phyloP scores from a whole-genome alignment of 1,140 invertebrate species.

The Brachionus plicatilis region DNA sequence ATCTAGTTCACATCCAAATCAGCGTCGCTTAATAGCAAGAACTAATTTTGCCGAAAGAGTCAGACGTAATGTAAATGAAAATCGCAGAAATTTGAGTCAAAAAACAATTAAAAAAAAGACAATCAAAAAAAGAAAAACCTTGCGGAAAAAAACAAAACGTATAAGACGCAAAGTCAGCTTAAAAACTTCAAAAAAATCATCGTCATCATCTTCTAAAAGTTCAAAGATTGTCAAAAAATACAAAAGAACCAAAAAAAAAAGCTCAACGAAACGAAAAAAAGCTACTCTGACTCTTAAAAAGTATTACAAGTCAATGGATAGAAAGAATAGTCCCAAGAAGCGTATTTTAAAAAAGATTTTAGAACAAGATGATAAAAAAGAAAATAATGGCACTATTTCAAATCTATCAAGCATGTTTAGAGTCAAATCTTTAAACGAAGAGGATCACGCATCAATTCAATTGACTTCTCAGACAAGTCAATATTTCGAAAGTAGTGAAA shows the following conservation, averaged over 20 bases:
- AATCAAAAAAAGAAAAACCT: not conserved
- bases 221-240: not conserved
- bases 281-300: not conserved
- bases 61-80: not conserved
- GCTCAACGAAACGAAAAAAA: not conserved
- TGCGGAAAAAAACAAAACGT: not conserved
- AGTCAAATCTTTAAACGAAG: not conserved
- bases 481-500: not conserved
- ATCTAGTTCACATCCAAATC: not conserved
- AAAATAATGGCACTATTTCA: not conserved
- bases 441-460: not conserved
- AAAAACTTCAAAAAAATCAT: not conserved
- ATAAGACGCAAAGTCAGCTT: not conserved
- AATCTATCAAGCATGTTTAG: not conserved
- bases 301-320: not conserved
- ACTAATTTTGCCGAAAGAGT: not conserved
- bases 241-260: not conserved
- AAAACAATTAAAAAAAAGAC: not conserved
- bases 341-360: conserved; percentile 12
- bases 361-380: not conserved
- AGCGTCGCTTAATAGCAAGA: not conserved
- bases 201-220: not conserved
- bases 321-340: not conserved
- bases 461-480: not conserved
- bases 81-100: not conserved